These are phyloP conservation scores for Chondrosia reniformis DNA, from an alignment of 37 sponge, comb jelly and placozoan genomes.

Conservation along the genomic window DNA sequence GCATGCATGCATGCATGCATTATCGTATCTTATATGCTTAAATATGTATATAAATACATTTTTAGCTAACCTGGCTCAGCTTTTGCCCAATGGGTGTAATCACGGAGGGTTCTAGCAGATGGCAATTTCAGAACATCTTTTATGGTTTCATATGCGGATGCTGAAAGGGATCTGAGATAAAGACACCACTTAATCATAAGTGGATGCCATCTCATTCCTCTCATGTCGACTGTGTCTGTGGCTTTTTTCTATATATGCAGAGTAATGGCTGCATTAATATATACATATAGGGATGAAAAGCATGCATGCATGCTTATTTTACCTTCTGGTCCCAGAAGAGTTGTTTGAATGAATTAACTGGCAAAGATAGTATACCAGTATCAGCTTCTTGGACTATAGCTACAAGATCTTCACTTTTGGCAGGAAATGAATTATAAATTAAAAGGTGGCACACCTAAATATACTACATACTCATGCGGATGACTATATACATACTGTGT, in stretches of 20 bases:
- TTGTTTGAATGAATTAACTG: background rate
- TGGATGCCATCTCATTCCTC: constrained; percentile 25
- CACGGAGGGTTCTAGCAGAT: constrained; percentile 6
- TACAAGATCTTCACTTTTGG: too few species aligned
- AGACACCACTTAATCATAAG: constrained; percentile 21
- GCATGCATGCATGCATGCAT: too few species aligned
- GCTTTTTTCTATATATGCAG: background rate
- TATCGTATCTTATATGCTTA: too few species aligned
- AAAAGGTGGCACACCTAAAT: too few species aligned
- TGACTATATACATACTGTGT: too few species aligned
- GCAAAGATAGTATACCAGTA: background rate
- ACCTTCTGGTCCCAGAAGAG: background rate
- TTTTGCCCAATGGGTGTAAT: constrained; percentile 11
- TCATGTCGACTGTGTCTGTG: background rate
- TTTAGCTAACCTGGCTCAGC: constrained; percentile 8
- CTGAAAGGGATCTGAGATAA: background rate
- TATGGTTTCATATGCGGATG: constrained; percentile 2
- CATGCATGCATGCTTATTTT: too few species aligned
- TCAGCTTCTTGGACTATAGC: background rate
- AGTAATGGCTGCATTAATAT: too few species aligned
- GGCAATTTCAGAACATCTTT: background rate
- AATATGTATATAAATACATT: too few species aligned
- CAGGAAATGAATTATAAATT: too few species aligned
- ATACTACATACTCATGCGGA: too few species aligned
- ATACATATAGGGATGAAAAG: too few species aligned